Conservation (phyloP, 2,797 vertebrate genomes). For the Salmo trutta region DNA sequence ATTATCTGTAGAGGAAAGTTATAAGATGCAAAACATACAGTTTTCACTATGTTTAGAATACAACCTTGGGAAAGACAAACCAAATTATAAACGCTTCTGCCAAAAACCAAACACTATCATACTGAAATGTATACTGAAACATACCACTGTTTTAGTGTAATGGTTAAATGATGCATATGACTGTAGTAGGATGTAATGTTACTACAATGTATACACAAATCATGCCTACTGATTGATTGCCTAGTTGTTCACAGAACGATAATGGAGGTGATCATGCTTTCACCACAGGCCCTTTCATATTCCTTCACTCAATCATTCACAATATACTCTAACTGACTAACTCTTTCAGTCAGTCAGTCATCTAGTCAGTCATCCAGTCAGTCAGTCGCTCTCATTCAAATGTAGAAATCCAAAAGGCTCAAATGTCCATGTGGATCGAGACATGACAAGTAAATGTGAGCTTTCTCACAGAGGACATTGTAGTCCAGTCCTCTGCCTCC, state of each 20-base stretch:
- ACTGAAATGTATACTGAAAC: conserved; percentile 30
- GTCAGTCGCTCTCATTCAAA: neutral
- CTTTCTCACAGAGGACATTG: conserved; percentile 31
- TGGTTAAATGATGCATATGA: conserved; percentile 49
- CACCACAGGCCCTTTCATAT: conserved; percentile 38
- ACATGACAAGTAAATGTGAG: conserved; percentile 32
- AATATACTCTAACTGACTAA: neutral
- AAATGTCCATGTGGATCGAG: conserved; percentile 30
- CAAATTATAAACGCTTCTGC: conserved; percentile 27
- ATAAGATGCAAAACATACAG: conserved; percentile 25
- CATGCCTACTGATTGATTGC: conserved; percentile 35
- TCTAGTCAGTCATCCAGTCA: neutral
- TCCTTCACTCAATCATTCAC: conserved; percentile 12
- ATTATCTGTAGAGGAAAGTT: conserved; percentile 4
- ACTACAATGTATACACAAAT: conserved; percentile 31
- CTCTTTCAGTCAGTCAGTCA: neutral
- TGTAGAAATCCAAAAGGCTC: conserved; percentile 4
- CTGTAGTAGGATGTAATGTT: conserved; percentile 34
- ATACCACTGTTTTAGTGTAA: conserved; percentile 40
- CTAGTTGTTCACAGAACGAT: conserved; percentile 41
- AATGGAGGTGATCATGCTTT: conserved; percentile 48
- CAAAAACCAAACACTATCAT: conserved; percentile 34
- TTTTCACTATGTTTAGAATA: conserved; percentile 35
- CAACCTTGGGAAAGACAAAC: conserved; percentile 35
- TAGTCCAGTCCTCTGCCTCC: conserved; percentile 57